A percentile compares a stretch with the other conserved stretches of the same genome.
These are phyloP conservation scores for Myiozetetes cayanensis DNA, from an alignment of 2,113 vertebrate genomes.

Conservation along the genomic window DNA sequence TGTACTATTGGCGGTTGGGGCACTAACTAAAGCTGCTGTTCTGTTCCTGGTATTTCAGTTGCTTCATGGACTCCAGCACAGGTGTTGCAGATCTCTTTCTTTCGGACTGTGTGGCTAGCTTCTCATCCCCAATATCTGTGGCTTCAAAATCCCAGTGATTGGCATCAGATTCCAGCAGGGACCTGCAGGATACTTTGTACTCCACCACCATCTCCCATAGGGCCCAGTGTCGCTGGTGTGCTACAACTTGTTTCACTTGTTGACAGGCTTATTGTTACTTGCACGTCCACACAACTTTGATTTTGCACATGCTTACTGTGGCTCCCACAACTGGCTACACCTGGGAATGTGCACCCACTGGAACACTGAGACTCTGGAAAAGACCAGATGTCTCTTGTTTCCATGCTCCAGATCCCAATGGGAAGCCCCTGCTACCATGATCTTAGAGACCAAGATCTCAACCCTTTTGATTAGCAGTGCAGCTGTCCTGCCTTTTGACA, in stretches of 20 bases:
- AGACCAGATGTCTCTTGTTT: neutral
- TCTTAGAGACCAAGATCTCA: neutral
- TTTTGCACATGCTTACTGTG: neutral
- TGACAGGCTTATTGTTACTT: neutral
- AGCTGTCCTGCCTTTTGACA: neutral
- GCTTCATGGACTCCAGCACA: neutral
- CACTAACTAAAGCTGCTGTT: neutral
- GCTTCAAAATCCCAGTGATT: neutral
- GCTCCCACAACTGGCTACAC: neutral
- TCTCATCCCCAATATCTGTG: neutral
- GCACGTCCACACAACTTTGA: accelerated
- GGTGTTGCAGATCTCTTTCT: neutral
- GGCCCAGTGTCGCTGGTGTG: neutral
- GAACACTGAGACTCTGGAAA: neutral
- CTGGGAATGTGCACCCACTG: neutral
- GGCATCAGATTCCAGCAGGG: neutral
- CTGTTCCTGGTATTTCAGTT: neutral
- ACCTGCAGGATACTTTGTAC: neutral
- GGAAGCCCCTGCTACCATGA: neutral
- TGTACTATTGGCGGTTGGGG: neutral
- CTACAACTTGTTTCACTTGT: neutral
- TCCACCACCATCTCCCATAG: neutral
- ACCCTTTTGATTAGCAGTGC: neutral
- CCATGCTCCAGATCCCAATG: neutral
- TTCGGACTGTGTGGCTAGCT: neutral